Base-by-base conservation (phyloP, 1,140 invertebrate species). In the Aphelinus certus region DNA sequence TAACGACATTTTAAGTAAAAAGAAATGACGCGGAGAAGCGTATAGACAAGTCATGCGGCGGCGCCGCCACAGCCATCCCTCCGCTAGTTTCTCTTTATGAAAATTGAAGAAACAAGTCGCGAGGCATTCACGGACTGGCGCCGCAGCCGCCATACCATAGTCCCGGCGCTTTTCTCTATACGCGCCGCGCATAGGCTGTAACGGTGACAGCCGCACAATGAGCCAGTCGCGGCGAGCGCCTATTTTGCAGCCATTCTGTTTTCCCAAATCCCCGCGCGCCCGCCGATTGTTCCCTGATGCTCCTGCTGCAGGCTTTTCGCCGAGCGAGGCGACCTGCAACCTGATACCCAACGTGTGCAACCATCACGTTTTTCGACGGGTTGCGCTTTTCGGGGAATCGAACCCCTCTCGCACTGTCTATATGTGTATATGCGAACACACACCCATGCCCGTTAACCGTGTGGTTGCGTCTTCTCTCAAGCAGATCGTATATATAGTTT, bases 121-220 rank as follows among this genome's bases (percentile, higher is more conserved):
- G 58, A 9, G 9, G 56, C 49, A 69, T 7, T 26, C 26, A 26
- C 26, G 26, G 26, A 26, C 26, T 26, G 47, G 45, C 7, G 57
- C 61, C 53, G 43, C 57, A 10, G 58, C 26, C 26, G 26, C 10
- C 43, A 10, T 46, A 46, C 53, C 73, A 68, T 74, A 74, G 72
- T 65, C 57, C 72, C 72, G 70, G 1, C n/a, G 55, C 60, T 26
- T 26, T 26, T 26, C 26, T 26, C 26, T 26, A 26, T 26, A 26
- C 53, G 10, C 46, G 7, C n/a, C 45, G 55, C 46, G 66, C 66
- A 51, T 75, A 75, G 72, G 67, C 55, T 55, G 6, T 9, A 0
- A n/a, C 80, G 81, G 80, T 82, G 83, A 85, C 83, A 84, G 81
- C 66, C 77, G 75, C 51, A 85, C 83, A 85, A 85, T 80, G 65